Base-by-base conservation (phyloP, 2,797 vertebrate species). In the Tragelaphus oryx region DNA sequence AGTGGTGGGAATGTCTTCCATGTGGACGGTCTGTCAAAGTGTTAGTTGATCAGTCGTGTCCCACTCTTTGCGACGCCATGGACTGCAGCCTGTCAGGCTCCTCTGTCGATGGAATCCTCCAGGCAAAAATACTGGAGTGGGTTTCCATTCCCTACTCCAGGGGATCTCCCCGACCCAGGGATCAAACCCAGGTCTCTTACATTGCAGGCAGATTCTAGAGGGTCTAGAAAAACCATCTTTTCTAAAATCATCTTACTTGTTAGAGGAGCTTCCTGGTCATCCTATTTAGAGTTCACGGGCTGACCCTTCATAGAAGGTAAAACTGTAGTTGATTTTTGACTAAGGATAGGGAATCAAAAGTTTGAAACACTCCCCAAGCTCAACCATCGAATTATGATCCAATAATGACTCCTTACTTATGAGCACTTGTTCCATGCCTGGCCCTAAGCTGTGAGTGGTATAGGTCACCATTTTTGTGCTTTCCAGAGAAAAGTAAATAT, bases 311-410 rank as follows among this genome's bases (percentile, higher is more conserved):
- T 59, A 84, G 50, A 65, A 62, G 68, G 65, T 62, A 60, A 83
- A 78, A 90, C 3, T 22, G 59, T 50, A 87, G 75, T 28, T 37
- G 37, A 44, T 30, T 89, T 96, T 81, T 93, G 37, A 87, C 44
- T 59, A 84, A 90, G 16, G 54, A 33, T 5, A 71, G 48, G 65
- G 33, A 93, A 55, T 92, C 22, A 88, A 22, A 95, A 89, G 84
- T 52, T 41, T 65, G 85, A 94, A 74, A 41, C 5, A 22, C 74
- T 81, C 87, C 54, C 46, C 22, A 62, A 89, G 30, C 26, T 93
- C 74, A 78, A 44, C 17, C 59, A 87, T 65, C 13, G 83, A 79
- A 90, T 65, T 68, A 80, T 79, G 33, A 71, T 9, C 59, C 68
- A 82, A 33, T 13, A 52, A 65, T 87, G 17, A 41, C 33, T 92